These are phyloP conservation scores for Dreissena polymorpha DNA, from an alignment of 1,140 invertebrate species.

Conservation along the genomic window DNA sequence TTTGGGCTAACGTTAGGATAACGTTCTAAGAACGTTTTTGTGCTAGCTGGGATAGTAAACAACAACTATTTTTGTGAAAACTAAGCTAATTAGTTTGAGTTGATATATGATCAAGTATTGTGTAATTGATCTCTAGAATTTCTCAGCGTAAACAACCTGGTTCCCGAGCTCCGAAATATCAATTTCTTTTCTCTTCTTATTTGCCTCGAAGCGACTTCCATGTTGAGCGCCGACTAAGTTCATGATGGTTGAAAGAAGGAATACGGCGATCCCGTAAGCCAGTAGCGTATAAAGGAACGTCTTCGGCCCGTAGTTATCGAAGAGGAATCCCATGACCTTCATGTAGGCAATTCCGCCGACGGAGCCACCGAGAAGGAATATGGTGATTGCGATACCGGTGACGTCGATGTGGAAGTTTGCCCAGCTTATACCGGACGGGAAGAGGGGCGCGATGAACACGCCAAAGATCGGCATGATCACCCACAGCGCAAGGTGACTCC, in stretches of 20 bases:
- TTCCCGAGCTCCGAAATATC: no score
- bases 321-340: slow-evolving; percentile 67
- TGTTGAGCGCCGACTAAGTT: slow-evolving; percentile 34
- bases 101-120: no score
- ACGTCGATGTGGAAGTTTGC: slow-evolving; percentile 62
- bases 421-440: slow-evolving; percentile 66
- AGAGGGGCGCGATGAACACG: slow-evolving; percentile 63
- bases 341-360: slow-evolving; percentile 62
- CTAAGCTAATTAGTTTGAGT: no score
- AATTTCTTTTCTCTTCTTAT: slow-evolving; percentile 13
- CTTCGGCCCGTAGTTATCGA: slow-evolving; percentile 59
- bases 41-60: no score
- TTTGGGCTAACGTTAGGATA: no score
- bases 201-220: slow-evolving; percentile 38
- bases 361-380: slow-evolving; percentile 61
- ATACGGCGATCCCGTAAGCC: slow-evolving; percentile 46
- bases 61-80: no score
- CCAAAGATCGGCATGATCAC: slow-evolving; percentile 54
- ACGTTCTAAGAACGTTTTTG: no score
- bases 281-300: slow-evolving; percentile 61
- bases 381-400: slow-evolving; percentile 63
- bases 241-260: slow-evolving; percentile 30
- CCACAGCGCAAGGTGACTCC: slow-evolving; percentile 55
- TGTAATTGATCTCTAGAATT: no score
- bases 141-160: no score